phyloP scores from a whole-genome alignment of 1,140 invertebrate species.

The Drosophila virilis region DNA sequence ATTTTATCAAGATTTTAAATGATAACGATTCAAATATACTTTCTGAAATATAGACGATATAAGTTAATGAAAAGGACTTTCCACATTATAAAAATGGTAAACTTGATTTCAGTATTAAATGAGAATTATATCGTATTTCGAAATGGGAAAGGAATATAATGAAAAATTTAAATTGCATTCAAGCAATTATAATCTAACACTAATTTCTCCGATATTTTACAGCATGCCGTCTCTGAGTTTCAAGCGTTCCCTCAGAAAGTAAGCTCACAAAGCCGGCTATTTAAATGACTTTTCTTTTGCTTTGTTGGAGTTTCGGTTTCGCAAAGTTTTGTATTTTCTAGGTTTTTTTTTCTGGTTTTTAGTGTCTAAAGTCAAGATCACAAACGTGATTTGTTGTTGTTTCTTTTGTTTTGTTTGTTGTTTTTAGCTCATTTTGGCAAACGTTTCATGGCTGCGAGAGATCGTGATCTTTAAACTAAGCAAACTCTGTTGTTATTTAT shows the following conservation, averaged over 20 bases:
- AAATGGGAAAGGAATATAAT: too few relatives aligned
- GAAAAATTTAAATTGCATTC: too few relatives aligned
- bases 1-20: too few relatives aligned
- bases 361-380: slow-evolving; percentile 79
- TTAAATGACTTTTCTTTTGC: slow-evolving; percentile 73
- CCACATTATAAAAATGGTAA: too few relatives aligned
- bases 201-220: too few relatives aligned
- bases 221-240: not conserved
- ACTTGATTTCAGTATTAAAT: too few relatives aligned
- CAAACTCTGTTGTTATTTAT: slow-evolving; percentile 47
- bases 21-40: too few relatives aligned
- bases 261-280: slow-evolving; percentile 51
- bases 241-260: slow-evolving; percentile 46
- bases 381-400: slow-evolving; percentile 75
- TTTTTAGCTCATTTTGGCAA: slow-evolving; percentile 70
- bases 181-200: too few relatives aligned
- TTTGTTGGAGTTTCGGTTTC: slow-evolving; percentile 51
- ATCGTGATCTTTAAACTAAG: slow-evolving; percentile 80
- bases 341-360: slow-evolving; percentile 43
- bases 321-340: slow-evolving; percentile 11
- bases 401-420: slow-evolving; percentile 36
- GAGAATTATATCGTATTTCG: too few relatives aligned
- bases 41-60: too few relatives aligned
- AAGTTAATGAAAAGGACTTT: too few relatives aligned
- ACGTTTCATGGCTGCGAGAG: slow-evolving; percentile 63